Percentiles rank a stretch among this genome's conserved stretches.
Conservation (phyloP, 2,113 vertebrate genomes). For the Macroglossus sobrinus region DNA sequence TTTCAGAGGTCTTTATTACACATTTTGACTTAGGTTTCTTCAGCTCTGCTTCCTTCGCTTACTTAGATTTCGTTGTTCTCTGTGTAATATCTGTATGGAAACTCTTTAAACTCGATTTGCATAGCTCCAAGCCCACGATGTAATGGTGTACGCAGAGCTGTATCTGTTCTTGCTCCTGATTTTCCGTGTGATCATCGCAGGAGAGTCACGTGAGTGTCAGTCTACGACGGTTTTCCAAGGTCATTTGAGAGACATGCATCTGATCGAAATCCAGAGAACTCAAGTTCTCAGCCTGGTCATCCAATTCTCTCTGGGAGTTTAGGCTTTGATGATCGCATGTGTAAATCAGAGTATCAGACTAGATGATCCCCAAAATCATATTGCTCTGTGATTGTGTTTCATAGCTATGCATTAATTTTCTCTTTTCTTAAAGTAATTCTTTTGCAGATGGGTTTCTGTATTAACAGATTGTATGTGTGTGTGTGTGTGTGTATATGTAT, state of each 20-base stretch:
- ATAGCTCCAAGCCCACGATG: neutral
- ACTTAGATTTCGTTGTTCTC: neutral
- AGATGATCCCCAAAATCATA: neutral
- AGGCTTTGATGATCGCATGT: neutral
- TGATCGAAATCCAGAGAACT: neutral
- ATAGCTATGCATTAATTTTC: slow-evolving; percentile 5
- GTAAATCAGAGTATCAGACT: neutral
- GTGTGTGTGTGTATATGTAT: no score
- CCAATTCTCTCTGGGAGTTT: neutral
- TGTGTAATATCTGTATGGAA: no score
- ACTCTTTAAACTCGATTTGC: neutral
- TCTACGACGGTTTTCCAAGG: neutral
- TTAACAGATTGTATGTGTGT: neutral
- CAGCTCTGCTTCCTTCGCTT: neutral
- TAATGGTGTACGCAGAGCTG: neutral
- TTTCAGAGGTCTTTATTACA: neutral
- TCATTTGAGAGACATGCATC: neutral
- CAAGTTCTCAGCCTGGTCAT: neutral
- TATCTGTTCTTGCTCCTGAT: neutral
- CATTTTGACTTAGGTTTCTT: neutral
- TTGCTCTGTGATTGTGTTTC: neutral
- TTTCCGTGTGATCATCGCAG: neutral
- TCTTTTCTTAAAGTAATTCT: neutral
- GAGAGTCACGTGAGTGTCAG: neutral
- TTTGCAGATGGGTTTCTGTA: neutral